These are phyloP conservation scores for Microchrysa polita DNA, from an alignment of 2,888 invertebrate species.

Conservation along the genomic window DNA sequence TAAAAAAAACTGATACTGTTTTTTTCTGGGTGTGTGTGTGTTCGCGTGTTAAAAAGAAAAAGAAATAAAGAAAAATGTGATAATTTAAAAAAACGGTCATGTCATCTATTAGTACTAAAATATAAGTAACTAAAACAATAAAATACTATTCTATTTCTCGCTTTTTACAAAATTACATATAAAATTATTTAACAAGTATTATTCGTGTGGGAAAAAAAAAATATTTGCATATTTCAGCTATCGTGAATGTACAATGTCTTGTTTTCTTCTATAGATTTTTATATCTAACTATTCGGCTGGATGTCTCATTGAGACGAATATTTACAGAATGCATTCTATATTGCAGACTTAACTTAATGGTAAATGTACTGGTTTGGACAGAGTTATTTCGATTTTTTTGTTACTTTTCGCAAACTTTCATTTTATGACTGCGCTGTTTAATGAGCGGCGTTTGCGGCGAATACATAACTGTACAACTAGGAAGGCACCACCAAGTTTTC, in stretches of 20 bases:
- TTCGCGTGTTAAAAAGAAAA: conserved; percentile 5
- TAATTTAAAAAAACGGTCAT: conserved; percentile 1
- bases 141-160: not conserved
- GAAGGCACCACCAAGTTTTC: too few relatives aligned
- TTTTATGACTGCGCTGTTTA: too few relatives aligned
- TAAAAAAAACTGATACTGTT: not conserved
- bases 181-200: not conserved
- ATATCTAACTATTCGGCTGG: conserved; percentile 17
- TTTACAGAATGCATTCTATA: conserved; percentile 6
- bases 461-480: too few relatives aligned
- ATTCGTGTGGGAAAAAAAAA: conserved; percentile 33
- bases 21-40: not conserved
- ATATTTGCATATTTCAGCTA: not conserved
- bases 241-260: conserved; percentile 1
- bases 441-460: too few relatives aligned
- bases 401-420: not conserved
- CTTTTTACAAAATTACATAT: not conserved
- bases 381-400: not conserved
- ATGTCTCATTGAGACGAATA: conserved; percentile 42
- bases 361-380: conserved; percentile 32
- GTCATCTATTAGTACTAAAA: not conserved
- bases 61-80: conserved; percentile 1
- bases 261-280: not conserved
- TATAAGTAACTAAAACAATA: not conserved
- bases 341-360: conserved; percentile 28